Percentiles rank a stretch among this genome's conserved stretches.
These are phyloP conservation scores for Peromyscus leucopus DNA, from an alignment of 2,113 vertebrate species.

Conservation along the genomic window DNA sequence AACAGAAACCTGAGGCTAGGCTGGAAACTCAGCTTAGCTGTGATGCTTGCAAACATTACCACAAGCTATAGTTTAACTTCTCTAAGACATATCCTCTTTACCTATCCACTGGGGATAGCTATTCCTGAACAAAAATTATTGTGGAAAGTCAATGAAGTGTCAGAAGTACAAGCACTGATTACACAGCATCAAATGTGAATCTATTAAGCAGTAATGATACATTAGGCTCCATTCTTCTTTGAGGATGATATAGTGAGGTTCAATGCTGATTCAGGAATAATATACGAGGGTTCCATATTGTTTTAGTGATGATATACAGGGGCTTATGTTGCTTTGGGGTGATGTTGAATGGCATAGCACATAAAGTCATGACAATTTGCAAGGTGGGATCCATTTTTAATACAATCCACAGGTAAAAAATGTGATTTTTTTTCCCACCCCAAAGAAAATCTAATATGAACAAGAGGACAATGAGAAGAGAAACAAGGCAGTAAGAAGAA, in stretches of 20 bases:
- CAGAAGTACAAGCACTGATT: background rate
- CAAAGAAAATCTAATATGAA: background rate
- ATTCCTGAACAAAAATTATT: background rate
- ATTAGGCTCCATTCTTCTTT: background rate
- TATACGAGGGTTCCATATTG: background rate
- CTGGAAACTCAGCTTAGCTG: background rate
- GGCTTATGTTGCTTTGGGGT: background rate
- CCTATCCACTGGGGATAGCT: background rate
- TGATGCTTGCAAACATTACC: background rate
- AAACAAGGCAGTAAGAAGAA: background rate
- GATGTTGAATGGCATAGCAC: background rate
- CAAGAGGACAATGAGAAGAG: background rate
- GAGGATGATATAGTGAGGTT: background rate
- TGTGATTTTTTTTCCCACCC: background rate
- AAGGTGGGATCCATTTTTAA: background rate
- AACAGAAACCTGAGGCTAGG: background rate
- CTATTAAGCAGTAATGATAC: background rate
- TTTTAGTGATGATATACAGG: background rate
- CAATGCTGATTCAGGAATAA: background rate
- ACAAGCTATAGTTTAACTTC: background rate
- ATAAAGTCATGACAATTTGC: background rate
- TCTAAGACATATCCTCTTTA: background rate
- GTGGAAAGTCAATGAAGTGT: background rate
- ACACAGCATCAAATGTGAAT: background rate
- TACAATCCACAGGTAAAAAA: background rate